Evolutionary conservation across 2,888 invertebrate genomes (phyloP), one percentile per base, ranked within the genome.

Genomic region (Andrena bicolor): DNA sequence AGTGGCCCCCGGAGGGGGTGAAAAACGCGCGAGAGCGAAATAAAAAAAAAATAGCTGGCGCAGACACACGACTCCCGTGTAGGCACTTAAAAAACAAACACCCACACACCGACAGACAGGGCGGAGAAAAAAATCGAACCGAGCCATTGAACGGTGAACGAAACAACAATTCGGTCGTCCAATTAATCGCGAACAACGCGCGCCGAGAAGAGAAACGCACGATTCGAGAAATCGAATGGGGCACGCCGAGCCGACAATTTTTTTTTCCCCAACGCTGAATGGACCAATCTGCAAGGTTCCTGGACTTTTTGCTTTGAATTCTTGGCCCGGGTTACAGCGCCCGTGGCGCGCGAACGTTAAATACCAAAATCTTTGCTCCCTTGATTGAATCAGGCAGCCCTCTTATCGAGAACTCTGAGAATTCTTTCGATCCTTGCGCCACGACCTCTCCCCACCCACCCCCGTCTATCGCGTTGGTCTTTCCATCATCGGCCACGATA

Each of bases 121-220:
- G 77, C 82, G 74, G 75, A 72, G 75, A 85, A 81, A 85, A 87
- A 86, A 83, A 84, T 84, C 76, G 79, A 82, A 79, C 80, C 72
- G 68, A 86, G 85, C 86, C 89, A 88, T 86, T 88, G 80, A 88
- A 84, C 88, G 85, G 76, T 76, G 88, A 86, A 89, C 89, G 90
- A 89, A 90, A 89, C 89, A 90, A 88, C 90, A 90, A 90, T 90
- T 90, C 84, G 84, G 80, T 84, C 86, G 84, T 86, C 87, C 88
- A 86, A 87, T 88, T 88, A 88, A 88, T 84, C 87, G 86, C 78
- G 82, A 80, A 88, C 80, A 82, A 86, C 83, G 73, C 73, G 78
- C 80, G 56, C 64, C 64, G 75, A 79, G 76, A 85, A 86, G 80
- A 80, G 80, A 75, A 84, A 78, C 86, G 84, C 79, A 60, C 77